Conservation (phyloP, 1,140 invertebrate genomes). For the Leptinotarsa defecta region DNA sequence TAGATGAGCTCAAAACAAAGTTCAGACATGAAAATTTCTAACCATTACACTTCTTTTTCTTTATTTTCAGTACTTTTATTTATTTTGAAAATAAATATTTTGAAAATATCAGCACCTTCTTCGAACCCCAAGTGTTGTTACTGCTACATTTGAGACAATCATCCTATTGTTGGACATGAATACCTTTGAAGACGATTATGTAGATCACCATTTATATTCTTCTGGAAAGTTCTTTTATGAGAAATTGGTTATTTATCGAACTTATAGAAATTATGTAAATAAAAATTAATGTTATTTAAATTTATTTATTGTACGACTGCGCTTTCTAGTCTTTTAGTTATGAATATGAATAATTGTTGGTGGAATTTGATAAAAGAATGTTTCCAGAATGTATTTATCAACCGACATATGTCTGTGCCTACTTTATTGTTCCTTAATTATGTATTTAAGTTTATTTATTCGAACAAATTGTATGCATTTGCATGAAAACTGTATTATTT, state of each 20-base stretch:
- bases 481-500: neutral
- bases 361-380: constrained; percentile 1
- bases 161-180: too few species aligned
- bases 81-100: too few species aligned
- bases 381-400: neutral
- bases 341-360: constrained; percentile 9
- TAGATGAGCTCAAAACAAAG: too few species aligned
- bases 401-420: neutral
- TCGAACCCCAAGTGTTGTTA: too few species aligned
- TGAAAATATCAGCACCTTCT: too few species aligned
- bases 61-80: too few species aligned
- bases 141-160: too few species aligned
- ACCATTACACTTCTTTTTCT: too few species aligned
- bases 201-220: neutral
- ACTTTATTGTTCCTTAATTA: constrained; percentile 5
- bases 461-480: neutral
- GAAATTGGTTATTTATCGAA: neutral
- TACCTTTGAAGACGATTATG: too few species aligned
- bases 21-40: too few species aligned
- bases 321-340: constrained; percentile 15
- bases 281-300: constrained; percentile 4
- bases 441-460: constrained; percentile 3
- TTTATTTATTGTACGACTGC: constrained; percentile 12
- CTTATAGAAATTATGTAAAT: neutral
- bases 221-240: neutral